phyloP scores from a whole-genome alignment of 2,797 vertebrate species.

The Gymnoscopelus braueri region DNA sequence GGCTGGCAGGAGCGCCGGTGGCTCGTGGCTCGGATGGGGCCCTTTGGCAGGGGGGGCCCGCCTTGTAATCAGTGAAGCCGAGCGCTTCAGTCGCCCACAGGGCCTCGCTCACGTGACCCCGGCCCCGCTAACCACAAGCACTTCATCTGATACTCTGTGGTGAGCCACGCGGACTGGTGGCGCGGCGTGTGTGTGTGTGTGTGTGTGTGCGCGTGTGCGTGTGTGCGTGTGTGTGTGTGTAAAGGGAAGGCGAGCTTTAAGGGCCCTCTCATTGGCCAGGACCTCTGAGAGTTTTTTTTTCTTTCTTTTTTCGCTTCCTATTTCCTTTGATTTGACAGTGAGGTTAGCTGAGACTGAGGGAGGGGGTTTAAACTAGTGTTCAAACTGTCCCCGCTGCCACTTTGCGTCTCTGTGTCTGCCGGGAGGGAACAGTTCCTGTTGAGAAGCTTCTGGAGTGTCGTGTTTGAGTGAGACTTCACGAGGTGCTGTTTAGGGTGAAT shows the following conservation, averaged over 20 bases:
- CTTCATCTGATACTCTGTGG: slow-evolving; percentile 83
- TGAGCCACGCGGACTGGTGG: slow-evolving; percentile 67
- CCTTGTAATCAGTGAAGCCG: slow-evolving; percentile 84
- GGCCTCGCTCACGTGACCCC: slow-evolving; percentile 76
- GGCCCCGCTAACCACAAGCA: slow-evolving; percentile 82
- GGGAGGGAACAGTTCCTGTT: no score
- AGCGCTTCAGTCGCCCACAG: slow-evolving; percentile 64
- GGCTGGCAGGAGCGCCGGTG: slow-evolving; percentile 74
- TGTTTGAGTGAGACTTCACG: no score
- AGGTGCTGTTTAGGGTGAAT: no score
- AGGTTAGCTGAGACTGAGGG: slow-evolving; percentile 67
- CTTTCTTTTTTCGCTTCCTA: slow-evolving; percentile 59
- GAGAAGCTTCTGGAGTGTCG: no score
- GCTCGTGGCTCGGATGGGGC: slow-evolving; percentile 75
- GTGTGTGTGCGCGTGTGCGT: neutral
- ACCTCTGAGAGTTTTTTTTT: slow-evolving; percentile 35
- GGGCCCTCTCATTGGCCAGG: slow-evolving; percentile 66
- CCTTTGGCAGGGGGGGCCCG: slow-evolving; percentile 63
- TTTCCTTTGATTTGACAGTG: slow-evolving; percentile 74
- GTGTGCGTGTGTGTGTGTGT: neutral
- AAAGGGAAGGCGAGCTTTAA: neutral
- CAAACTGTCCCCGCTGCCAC: slow-evolving; percentile 43
- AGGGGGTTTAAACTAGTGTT: slow-evolving; percentile 65
- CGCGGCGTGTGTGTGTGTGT: slow-evolving; percentile 53
- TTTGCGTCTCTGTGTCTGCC: slow-evolving; percentile 15